A percentile compares a stretch with the other conserved stretches of the same genome.
Evolutionary conservation across 2,797 vertebrate genomes (phyloP).

Genomic region (Pempheris klunzingeri): DNA sequence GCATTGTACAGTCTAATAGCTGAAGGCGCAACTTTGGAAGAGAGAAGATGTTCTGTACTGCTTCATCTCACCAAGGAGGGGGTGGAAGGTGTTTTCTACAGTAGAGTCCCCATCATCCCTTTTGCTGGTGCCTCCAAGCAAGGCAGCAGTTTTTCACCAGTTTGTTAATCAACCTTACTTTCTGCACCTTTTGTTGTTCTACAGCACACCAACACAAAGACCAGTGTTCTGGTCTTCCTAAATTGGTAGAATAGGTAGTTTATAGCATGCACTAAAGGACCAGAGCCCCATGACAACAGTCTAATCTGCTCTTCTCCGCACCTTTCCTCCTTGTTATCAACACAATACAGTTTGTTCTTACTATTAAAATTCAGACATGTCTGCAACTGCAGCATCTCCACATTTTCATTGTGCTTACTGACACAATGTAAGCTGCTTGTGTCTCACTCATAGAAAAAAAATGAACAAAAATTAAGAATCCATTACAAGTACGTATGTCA

Average conservation of each 20-base stretch:
- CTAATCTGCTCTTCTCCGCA: conserved; percentile 29
- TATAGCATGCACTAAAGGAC: conserved; percentile 14
- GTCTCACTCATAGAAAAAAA: neutral
- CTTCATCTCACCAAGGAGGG: conserved; percentile 17
- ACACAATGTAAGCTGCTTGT: neutral
- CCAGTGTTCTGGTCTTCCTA: conserved; percentile 11
- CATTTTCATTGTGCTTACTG: conserved; percentile 27
- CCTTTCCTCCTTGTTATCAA: conserved; percentile 30
- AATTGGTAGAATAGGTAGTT: conserved; percentile 30
- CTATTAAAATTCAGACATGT: conserved; percentile 21
- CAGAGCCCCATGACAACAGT: conserved; percentile 25
- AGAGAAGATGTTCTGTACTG: conserved; percentile 25
- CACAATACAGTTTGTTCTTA: conserved; percentile 27
- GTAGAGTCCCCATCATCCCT: conserved; percentile 8
- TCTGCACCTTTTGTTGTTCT: conserved; percentile 11
- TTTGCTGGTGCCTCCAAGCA: conserved; percentile 36
- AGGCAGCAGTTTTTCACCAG: conserved; percentile 36
- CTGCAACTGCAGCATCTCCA: conserved; percentile 11
- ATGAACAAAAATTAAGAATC: neutral
- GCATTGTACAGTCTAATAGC: conserved; percentile 35
- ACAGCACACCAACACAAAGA: conserved; percentile 17
- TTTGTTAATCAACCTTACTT: conserved; percentile 35
- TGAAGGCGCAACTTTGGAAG: conserved; percentile 43
- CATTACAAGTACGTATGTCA: neutral
- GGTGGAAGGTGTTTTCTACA: conserved; percentile 33